Conservation (phyloP, 1,140 invertebrate genomes). For the Lepidurus couesii region DNA sequence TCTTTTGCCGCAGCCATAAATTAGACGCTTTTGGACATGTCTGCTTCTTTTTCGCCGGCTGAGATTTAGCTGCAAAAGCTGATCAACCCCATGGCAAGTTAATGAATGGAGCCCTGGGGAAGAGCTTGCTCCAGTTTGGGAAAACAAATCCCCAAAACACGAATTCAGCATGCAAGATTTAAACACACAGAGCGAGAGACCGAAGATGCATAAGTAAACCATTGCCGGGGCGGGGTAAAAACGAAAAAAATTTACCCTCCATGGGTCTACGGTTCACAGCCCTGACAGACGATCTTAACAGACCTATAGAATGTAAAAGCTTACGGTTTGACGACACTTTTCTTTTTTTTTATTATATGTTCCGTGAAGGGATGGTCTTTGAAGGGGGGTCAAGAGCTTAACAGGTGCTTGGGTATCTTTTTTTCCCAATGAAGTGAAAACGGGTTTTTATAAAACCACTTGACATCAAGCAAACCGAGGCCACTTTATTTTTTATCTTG, state of each 20-base stretch:
- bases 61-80: not conserved
- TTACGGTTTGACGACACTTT: no score
- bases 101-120: not conserved
- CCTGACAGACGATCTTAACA: no score
- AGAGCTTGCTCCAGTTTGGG: not conserved
- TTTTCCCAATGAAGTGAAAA: not conserved
- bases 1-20: not conserved
- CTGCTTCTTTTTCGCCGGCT: no score
- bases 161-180: not conserved
- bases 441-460: conserved; percentile 13
- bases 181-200: not conserved
- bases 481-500: not conserved
- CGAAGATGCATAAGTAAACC: no score
- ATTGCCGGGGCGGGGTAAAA: no score
- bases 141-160: not conserved
- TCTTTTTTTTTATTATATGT: not conserved
- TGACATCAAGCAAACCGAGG: not conserved
- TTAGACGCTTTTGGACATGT: not conserved
- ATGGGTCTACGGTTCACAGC: no score
- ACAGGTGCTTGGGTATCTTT: not conserved
- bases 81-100: not conserved
- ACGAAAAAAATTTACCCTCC: no score
- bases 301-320: no score
- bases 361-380: not conserved
- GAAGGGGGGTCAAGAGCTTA: not conserved